Evolutionary conservation across 2,888 invertebrate genomes (phyloP).

Genomic region (Alloscopus bannaensis): DNA sequence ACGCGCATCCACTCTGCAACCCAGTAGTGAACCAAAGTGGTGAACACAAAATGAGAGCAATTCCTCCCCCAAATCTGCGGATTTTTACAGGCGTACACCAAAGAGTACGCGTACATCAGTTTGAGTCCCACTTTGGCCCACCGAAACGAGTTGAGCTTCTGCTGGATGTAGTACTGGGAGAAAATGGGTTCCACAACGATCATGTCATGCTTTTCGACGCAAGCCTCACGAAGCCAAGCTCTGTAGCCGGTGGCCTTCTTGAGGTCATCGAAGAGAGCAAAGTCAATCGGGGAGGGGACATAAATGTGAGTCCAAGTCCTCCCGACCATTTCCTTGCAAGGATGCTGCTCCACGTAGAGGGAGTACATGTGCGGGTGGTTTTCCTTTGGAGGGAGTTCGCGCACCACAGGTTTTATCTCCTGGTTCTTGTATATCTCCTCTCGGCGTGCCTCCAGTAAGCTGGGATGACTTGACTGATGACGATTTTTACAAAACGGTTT

Average conservation of each 20-base stretch:
- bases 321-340: constrained; percentile 46
- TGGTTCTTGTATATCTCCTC: constrained; percentile 32
- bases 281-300: constrained; percentile 32
- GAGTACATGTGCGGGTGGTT: constrained; percentile 18
- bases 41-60: constrained; percentile 5
- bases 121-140: constrained; percentile 24
- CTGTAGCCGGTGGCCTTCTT: neutral
- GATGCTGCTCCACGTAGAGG: constrained; percentile 34
- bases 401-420: constrained; percentile 26
- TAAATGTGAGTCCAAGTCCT: constrained; percentile 45
- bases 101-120: constrained; percentile 31
- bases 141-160: constrained; percentile 1
- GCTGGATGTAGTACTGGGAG: constrained; percentile 10
- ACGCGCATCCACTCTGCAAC: neutral
- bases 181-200: constrained; percentile 49
- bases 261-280: constrained; percentile 14
- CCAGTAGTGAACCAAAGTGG: constrained; percentile 6
- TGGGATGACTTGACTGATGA: constrained; percentile 41
- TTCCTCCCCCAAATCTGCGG: constrained; percentile 37
- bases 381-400: neutral
- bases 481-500: constrained; percentile 30
- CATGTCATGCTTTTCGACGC: constrained; percentile 35
- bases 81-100: constrained; percentile 33
- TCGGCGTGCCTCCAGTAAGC: constrained; percentile 8
- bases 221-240: constrained; percentile 19